phyloP scores from a whole-genome alignment of 64 coral and sea anemone species.

The Actinia equina region DNA sequence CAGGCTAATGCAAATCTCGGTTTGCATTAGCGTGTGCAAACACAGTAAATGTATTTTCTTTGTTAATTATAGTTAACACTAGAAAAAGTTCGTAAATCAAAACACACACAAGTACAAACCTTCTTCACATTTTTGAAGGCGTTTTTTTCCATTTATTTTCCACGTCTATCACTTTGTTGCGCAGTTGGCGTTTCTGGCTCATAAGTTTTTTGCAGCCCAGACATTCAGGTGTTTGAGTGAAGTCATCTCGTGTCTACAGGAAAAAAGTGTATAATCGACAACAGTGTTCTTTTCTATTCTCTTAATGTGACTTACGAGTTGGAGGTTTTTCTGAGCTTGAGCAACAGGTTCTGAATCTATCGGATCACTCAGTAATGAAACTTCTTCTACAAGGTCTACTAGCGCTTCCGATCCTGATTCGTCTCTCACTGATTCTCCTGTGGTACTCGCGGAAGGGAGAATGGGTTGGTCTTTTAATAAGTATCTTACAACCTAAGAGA shows the following conservation, averaged over 20 bases:
- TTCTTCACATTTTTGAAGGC: conserved; percentile 2
- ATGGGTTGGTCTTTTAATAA: neutral
- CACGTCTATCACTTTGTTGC: conserved; percentile 46
- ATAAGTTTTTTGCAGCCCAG: conserved; percentile 28
- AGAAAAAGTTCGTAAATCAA: neutral
- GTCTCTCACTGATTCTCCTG: neutral
- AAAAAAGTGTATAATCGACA: neutral
- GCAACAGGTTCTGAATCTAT: neutral
- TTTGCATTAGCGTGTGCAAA: too few species aligned
- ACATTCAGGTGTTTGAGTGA: conserved; percentile 40
- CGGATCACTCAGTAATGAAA: neutral
- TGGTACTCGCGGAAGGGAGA: neutral
- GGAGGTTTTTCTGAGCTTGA: neutral
- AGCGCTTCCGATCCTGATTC: neutral
- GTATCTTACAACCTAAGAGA: too few species aligned
- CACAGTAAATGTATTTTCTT: too few species aligned
- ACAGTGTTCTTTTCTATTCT: neutral
- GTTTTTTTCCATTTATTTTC: conserved; percentile 5
- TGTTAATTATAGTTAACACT: neutral
- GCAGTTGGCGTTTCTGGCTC: conserved; percentile 44
- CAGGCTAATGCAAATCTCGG: too few species aligned
- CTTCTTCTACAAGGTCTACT: neutral
- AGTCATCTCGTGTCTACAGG: conserved; percentile 36
- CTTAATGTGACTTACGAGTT: neutral
- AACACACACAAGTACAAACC: neutral